These are phyloP conservation scores for Pelmatolapia mariae DNA, from an alignment of 2,113 vertebrate genomes.

Conservation along the genomic window DNA sequence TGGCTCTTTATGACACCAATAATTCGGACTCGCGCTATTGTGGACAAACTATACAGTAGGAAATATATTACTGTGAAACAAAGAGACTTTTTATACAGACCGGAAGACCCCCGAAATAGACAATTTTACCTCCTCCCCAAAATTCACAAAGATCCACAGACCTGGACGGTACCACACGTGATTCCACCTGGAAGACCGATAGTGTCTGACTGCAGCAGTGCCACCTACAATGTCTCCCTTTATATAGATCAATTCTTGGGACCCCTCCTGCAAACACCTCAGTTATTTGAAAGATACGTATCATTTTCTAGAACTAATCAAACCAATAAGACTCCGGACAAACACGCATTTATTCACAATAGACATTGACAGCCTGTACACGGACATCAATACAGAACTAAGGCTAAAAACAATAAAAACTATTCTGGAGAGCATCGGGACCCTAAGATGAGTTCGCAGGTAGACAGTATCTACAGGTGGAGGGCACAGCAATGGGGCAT, in stretches of 20 bases:
- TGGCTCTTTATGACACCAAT: neutral
- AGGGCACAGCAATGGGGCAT: neutral
- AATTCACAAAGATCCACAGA: neutral
- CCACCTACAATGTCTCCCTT: neutral
- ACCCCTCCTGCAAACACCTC: neutral
- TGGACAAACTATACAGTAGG: neutral
- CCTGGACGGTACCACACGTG: neutral
- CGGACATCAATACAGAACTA: accelerated
- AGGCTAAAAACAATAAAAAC: neutral
- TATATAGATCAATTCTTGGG: accelerated
- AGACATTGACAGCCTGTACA: neutral
- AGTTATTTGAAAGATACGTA: neutral
- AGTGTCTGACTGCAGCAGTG: too few relatives aligned
- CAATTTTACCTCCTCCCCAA: neutral
- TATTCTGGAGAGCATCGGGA: neutral
- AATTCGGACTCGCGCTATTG: neutral
- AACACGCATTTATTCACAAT: neutral
- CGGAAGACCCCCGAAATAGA: neutral
- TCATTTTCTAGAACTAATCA: neutral
- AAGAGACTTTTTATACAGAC: neutral
- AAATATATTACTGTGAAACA: neutral
- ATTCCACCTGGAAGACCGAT: neutral
- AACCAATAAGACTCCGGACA: accelerated
- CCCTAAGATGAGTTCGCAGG: neutral
- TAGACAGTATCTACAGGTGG: neutral